Conservation (phyloP, 2,113 vertebrate genomes). For the Myodes glareolus region DNA sequence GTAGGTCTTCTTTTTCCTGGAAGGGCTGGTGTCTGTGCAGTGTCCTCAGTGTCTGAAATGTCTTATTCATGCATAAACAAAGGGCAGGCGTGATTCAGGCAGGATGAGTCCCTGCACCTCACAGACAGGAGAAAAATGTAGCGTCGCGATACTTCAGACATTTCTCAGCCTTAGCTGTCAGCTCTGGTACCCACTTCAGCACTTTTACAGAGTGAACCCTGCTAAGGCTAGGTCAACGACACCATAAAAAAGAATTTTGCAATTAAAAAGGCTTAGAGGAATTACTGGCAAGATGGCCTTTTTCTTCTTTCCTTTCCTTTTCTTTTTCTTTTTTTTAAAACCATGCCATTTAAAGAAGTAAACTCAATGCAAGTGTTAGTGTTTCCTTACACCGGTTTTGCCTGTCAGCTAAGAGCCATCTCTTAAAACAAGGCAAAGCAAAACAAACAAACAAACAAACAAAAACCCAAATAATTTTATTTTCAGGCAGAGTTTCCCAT, state of each 20-base stretch:
- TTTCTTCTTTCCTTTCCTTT: constrained; percentile 42
- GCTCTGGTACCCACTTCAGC: constrained; percentile 54
- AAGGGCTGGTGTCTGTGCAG: constrained; percentile 6
- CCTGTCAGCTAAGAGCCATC: constrained; percentile 47
- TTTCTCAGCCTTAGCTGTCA: constrained; percentile 73
- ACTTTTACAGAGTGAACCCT: constrained; percentile 75
- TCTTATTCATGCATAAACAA: constrained; percentile 66
- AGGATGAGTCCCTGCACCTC: constrained; percentile 62
- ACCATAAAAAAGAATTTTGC: constrained; percentile 67
- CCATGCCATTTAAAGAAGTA: constrained; percentile 75
- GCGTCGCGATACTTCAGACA: constrained; percentile 62
- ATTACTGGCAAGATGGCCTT: constrained; percentile 47
- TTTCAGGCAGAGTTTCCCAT: not conserved
- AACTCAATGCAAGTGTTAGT: constrained; percentile 60
- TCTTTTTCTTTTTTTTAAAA: not conserved
- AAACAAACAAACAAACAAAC: not conserved
- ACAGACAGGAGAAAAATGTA: constrained; percentile 68
- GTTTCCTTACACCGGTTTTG: constrained; percentile 62
- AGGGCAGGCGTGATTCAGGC: constrained; percentile 66
- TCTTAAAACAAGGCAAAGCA: not conserved
- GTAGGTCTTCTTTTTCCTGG: constrained; percentile 60
- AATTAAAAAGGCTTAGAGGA: constrained; percentile 80
- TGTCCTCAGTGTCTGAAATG: constrained; percentile 50
- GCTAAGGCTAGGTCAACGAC: constrained; percentile 48
- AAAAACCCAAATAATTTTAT: not conserved